Conservation (phyloP, 2,888 invertebrate genomes). For the Scaptodrosophila latifasciaeformis region DNA sequence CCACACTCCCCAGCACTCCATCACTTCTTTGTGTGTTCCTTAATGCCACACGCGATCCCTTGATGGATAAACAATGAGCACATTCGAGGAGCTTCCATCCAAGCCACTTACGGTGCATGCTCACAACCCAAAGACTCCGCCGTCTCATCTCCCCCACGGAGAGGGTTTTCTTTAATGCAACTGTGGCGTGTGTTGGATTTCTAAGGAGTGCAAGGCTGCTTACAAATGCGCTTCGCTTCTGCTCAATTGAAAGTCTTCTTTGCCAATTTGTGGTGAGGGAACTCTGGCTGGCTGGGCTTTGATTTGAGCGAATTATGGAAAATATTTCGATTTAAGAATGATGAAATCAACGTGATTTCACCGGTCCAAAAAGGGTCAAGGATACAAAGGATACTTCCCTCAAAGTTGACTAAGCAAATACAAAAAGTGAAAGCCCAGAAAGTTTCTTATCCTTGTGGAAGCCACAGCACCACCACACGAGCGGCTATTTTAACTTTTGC, state of each 20-base stretch:
- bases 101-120: too few relatives aligned
- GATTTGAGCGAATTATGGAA: too few relatives aligned
- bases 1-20: slow-evolving; percentile 1
- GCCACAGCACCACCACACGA: too few relatives aligned
- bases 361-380: too few relatives aligned
- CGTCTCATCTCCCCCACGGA: background rate
- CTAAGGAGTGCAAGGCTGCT: slow-evolving; percentile 53
- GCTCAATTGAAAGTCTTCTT: too few relatives aligned
- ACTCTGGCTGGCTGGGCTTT: too few relatives aligned
- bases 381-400: too few relatives aligned
- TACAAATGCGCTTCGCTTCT: slow-evolving; percentile 58
- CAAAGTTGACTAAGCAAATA: slow-evolving; percentile 17
- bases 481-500: slow-evolving; percentile 44
- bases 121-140: background rate
- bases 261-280: too few relatives aligned
- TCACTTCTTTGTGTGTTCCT: slow-evolving; percentile 2
- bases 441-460: background rate
- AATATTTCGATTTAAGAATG: too few relatives aligned
- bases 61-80: slow-evolving; percentile 50
- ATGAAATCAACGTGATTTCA: too few relatives aligned
- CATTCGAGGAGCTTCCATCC: too few relatives aligned
- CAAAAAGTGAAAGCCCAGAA: slow-evolving; percentile 46
- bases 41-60: too few relatives aligned
- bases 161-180: slow-evolving; percentile 44
- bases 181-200: slow-evolving; percentile 26